These are phyloP conservation scores for Prosopocoilus inquinatus DNA, from an alignment of 2,888 invertebrate species.

Conservation along the genomic window DNA sequence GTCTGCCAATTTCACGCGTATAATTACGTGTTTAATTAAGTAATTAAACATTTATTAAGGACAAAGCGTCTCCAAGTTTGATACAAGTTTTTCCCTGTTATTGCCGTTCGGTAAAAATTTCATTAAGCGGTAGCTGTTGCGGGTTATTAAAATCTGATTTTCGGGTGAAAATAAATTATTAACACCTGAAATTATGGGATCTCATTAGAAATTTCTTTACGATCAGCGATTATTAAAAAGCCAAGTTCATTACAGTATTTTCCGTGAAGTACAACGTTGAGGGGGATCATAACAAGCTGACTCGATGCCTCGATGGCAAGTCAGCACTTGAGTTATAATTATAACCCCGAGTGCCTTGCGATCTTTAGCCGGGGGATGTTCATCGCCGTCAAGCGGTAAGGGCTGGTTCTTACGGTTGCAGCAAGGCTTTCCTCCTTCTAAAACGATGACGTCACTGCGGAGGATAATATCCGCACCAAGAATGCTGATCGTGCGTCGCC, in stretches of 20 bases:
- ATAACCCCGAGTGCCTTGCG: conserved; percentile 4
- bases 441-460: conserved; percentile 11
- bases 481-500: conserved; percentile 18
- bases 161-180: no score
- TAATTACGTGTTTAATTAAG: no score
- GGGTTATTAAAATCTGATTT: no score
- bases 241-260: background rate
- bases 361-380: background rate
- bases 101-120: no score
- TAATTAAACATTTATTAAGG: no score
- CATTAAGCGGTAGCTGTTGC: no score
- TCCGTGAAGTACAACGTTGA: conserved; percentile 6
- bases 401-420: background rate
- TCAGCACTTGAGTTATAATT: conserved; percentile 16
- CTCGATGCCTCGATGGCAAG: conserved; percentile 18
- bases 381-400: background rate
- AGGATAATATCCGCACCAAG: conserved; percentile 19
- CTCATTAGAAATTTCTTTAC: background rate
- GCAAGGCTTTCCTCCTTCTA: background rate
- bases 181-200: background rate
- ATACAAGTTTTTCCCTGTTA: no score
- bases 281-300: conserved; percentile 19
- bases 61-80: no score
- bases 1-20: no score
- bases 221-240: conserved; percentile 1